Evolutionary conservation across 2,113 vertebrate genomes (phyloP), one percentile per base, ranked within the genome.

Genomic region (Lepidothrix coronata): DNA sequence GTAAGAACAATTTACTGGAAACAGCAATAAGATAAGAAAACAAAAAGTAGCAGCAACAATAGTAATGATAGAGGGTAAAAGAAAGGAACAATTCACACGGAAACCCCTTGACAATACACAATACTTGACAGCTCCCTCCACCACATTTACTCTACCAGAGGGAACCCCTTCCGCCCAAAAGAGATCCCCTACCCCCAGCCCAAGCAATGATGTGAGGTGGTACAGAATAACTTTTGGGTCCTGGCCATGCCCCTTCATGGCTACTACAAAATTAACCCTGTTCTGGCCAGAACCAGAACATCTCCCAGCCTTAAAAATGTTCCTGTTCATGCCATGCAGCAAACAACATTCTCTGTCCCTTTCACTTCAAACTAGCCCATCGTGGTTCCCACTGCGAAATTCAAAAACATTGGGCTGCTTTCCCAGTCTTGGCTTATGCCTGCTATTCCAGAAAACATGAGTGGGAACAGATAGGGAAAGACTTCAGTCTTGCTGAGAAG

Each of bases 211-310:
- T 25, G 16, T 75, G 19, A 54, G 37, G 23, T 21, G 24, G 16
- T 46, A 12, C 2, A 46, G 9, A 68, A 75, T 5, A 68, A 54
- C 5, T 7, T 59, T 28, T 23, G 51, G 7, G 5, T 52, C 33
- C 52, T 24, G 8, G 23, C 8, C 28, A n/a, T 52, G 19, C 0
- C 4, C 5, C 3, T 2, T 82, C 15, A 2, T 39, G 11, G 8
- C 6, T 46, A 54, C 39, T 61, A 54, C 5, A 30, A 59, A 67
- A 59, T 30, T 21, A 67, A n/a, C 12, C 31, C 51, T 51, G 27
- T n/a, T n/a, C 31, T 52, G 37, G 22, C 13, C 44, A 44, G 49
- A 82, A 74, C 11, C 23, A 46, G 28, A 28, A 74, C 20, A 17
- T 52, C 6, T 54, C 4, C 14, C 24, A 55, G 10, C 6, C 10